Evolutionary conservation across 2,797 vertebrate species (phyloP).

Genomic region (Sphaeramia orbicularis): DNA sequence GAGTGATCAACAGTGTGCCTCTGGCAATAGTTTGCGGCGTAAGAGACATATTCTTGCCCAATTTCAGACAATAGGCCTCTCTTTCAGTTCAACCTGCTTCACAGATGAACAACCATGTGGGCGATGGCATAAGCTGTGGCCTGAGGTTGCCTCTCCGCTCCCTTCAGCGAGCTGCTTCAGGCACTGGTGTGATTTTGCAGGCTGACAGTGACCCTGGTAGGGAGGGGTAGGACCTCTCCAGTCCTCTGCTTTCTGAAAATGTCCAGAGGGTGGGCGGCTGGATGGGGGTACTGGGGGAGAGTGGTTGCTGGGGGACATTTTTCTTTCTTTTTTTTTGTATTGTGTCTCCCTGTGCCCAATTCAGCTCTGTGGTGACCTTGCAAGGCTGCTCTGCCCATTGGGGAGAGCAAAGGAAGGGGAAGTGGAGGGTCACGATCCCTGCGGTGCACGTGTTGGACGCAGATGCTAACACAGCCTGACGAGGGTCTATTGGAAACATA

Average conservation of each 20-base stretch:
- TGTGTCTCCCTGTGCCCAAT: slow-evolving; percentile 65
- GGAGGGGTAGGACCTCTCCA: slow-evolving; percentile 62
- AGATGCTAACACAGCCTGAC: slow-evolving; percentile 91
- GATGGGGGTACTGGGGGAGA: slow-evolving; percentile 36
- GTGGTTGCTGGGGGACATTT: slow-evolving; percentile 61
- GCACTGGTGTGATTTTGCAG: slow-evolving; percentile 80
- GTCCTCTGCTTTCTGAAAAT: slow-evolving; percentile 60
- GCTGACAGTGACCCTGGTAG: slow-evolving; percentile 81
- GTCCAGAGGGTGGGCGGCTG: slow-evolving; percentile 48
- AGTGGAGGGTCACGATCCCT: slow-evolving; percentile 90
- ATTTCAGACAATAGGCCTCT: slow-evolving; percentile 45
- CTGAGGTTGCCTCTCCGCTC: slow-evolving; percentile 22
- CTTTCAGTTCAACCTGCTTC: slow-evolving; percentile 47
- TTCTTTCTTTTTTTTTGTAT: slow-evolving; percentile 56
- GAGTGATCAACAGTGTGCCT: slow-evolving; percentile 62
- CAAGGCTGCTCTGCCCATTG: slow-evolving; percentile 76
- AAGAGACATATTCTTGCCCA: slow-evolving; percentile 60
- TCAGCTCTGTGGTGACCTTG: slow-evolving; percentile 80
- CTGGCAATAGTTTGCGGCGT: slow-evolving; percentile 48
- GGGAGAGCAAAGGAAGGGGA: slow-evolving; percentile 85
- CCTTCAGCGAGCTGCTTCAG: slow-evolving; percentile 48
- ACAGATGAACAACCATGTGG: slow-evolving; percentile 34
- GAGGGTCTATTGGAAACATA: slow-evolving; percentile 97
- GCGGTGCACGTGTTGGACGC: slow-evolving; percentile 85
- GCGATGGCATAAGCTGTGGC: slow-evolving; percentile 37